phyloP scores from a whole-genome alignment of 2,888 invertebrate genomes.

The Brassicogethes aeneus region DNA sequence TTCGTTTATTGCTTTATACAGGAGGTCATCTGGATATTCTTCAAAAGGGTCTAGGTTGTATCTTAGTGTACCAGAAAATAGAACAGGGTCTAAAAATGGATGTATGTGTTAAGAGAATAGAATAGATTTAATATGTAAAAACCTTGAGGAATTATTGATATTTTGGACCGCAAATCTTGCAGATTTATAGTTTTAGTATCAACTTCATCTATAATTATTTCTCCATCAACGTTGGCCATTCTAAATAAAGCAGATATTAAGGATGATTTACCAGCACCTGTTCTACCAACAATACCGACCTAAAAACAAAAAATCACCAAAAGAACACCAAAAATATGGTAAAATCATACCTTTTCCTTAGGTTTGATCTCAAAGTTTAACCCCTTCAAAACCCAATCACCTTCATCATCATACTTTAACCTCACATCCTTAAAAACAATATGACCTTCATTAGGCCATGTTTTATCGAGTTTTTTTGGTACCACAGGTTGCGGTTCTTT shows the following conservation, averaged over 20 bases:
- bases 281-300: conserved; percentile 73
- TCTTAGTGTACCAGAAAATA: conserved; percentile 79
- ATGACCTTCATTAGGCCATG: conserved; percentile 65
- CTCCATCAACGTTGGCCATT: conserved; percentile 66
- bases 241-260: conserved; percentile 71
- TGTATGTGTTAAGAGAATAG: not conserved
- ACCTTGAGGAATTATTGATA: conserved; percentile 74
- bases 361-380: conserved; percentile 53
- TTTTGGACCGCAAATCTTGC: conserved; percentile 62
- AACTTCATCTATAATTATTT: conserved; percentile 70
- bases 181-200: conserved; percentile 61
- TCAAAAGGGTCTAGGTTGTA: conserved; percentile 86
- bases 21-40: conserved; percentile 62
- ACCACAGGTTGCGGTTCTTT: conserved; percentile 36
- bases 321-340: too few species aligned
- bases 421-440: conserved; percentile 58
- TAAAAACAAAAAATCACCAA: too few species aligned
- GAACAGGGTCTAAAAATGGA: conserved; percentile 57
- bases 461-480: conserved; percentile 53
- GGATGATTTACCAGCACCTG: conserved; percentile 76
- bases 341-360: conserved; percentile 63
- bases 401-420: conserved; percentile 60
- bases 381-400: conserved; percentile 64
- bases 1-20: conserved; percentile 82
- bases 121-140: too few species aligned